Evolutionary conservation across 1,140 invertebrate species (phyloP), one percentile per base, ranked within the genome.

Genomic region (Macrobrachium rosenbergii): DNA sequence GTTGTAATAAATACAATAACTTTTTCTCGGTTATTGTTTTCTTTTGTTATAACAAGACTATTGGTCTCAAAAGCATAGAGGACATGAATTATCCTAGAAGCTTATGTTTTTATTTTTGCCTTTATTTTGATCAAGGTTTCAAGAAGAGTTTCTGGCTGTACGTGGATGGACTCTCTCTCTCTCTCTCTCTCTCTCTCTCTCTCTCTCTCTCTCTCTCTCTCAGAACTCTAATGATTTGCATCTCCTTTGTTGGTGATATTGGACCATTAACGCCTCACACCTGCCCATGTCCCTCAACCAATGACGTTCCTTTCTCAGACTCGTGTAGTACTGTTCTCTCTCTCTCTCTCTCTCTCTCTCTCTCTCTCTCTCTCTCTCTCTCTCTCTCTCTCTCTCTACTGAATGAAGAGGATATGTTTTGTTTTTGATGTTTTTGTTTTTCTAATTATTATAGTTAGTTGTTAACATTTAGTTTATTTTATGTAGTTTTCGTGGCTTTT

Each of bases 191-290:
- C 69, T 73, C 77, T 60, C 59, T 59, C 58, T 79, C 58, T 60
- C 77, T 79, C 77, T 79, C 58, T 79, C 45, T 79, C 77, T 80
- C 77, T 60, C 58, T 79, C 76, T 78, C 45, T 43, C 45, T 58
- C 69, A 43, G n/a, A 21, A 43, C 60, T 19, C 64, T 64, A 81
- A 64, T 81, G 79, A 81, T 81, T 45, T 81, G 63, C 79, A 67
- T 81, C 63, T 80, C 79, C 79, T 81, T 81, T 81, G 79, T 81
- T 81, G 79, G 23, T 81, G 23, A 81, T 81, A 81, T 81, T 81
- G 63, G 79, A 60, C 79, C 79, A 81, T 81, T 81, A 81, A 67
- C 79, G 45, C 60, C 21, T 81, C 23, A 64, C 79, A 81, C 79
- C 79, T 81, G 79, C 28, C 60, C 21, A 45, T 81, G 79, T 37